A percentile compares a stretch with the other conserved stretches of the same genome.
Conservation (phyloP, 1,140 invertebrate genomes). For the Tyrophagus putrescentiae region DNA sequence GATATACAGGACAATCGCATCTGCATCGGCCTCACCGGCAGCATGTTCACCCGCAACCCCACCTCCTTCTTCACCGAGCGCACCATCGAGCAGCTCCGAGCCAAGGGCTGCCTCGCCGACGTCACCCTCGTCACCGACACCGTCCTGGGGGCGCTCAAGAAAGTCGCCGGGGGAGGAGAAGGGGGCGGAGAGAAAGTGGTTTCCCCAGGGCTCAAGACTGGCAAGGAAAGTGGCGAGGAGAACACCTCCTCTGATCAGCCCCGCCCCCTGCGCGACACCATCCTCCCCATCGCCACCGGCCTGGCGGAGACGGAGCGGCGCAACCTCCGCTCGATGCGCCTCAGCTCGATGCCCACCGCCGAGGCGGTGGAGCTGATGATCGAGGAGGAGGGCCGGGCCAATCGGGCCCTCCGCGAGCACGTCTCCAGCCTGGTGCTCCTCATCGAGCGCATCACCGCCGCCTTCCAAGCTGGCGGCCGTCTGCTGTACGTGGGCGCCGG, state of each 20-base stretch:
- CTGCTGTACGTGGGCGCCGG: slow-evolving; percentile 14
- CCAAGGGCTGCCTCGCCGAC: not conserved
- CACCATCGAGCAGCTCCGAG: not conserved
- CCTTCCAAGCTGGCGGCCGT: slow-evolving; percentile 6
- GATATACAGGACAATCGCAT: not conserved
- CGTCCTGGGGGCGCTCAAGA: slow-evolving; percentile 13
- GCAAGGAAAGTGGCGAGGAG: not conserved
- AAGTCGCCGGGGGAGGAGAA: not conserved
- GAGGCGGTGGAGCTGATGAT: slow-evolving; percentile 17
- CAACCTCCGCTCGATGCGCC: slow-evolving; percentile 4
- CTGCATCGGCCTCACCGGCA: slow-evolving; percentile 10
- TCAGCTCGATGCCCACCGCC: not conserved
- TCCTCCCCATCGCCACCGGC: slow-evolving; percentile 4
- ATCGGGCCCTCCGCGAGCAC: not conserved
- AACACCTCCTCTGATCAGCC: not conserved
- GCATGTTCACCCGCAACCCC: not conserved
- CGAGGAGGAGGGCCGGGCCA: not conserved
- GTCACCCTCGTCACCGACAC: slow-evolving; percentile 1
- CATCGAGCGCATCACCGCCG: not conserved
- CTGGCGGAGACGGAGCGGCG: not conserved
- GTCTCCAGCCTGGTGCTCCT: not conserved
- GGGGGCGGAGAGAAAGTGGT: not conserved
- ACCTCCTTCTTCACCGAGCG: not conserved
- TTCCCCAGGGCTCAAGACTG: not conserved
- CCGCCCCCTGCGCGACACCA: not conserved